These are phyloP conservation scores for Poliocrania exsul DNA, from an alignment of 2,797 vertebrate species.

Conservation along the genomic window DNA sequence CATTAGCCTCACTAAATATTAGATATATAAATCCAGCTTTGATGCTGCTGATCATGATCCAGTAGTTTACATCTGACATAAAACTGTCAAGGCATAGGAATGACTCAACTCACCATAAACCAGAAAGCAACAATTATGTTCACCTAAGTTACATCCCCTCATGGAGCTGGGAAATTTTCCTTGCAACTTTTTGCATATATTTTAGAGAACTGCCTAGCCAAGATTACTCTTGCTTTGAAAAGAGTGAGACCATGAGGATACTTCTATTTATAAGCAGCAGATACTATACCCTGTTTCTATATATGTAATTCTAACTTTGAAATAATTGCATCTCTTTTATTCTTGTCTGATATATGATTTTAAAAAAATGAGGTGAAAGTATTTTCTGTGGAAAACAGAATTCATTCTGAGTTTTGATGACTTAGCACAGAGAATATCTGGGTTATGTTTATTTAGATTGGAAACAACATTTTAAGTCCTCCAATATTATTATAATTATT, in stretches of 20 bases:
- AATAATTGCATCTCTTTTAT: background rate
- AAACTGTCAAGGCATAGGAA: background rate
- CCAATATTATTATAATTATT: background rate
- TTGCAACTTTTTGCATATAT: slow-evolving; percentile 10
- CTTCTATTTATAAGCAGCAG: slow-evolving; percentile 25
- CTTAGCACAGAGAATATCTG: background rate
- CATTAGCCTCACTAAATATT: background rate
- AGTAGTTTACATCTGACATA: background rate
- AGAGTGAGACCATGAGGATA: background rate
- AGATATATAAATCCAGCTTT: background rate
- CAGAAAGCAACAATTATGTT: background rate
- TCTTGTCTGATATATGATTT: background rate
- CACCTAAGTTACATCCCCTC: background rate
- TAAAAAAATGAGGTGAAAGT: background rate
- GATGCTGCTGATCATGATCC: background rate
- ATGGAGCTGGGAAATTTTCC: background rate
- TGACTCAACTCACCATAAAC: slow-evolving; percentile 10
- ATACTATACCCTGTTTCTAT: slow-evolving; percentile 3
- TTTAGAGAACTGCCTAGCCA: slow-evolving; percentile 32
- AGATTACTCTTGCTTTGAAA: slow-evolving; percentile 42
- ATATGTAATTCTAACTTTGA: slow-evolving; percentile 1
- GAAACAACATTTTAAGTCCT: background rate
- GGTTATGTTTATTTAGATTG: background rate
- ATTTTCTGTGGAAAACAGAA: background rate
- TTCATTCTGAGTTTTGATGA: slow-evolving; percentile 1